Conservation (phyloP, 2,888 invertebrate genomes). For the Conus canariensis region DNA sequence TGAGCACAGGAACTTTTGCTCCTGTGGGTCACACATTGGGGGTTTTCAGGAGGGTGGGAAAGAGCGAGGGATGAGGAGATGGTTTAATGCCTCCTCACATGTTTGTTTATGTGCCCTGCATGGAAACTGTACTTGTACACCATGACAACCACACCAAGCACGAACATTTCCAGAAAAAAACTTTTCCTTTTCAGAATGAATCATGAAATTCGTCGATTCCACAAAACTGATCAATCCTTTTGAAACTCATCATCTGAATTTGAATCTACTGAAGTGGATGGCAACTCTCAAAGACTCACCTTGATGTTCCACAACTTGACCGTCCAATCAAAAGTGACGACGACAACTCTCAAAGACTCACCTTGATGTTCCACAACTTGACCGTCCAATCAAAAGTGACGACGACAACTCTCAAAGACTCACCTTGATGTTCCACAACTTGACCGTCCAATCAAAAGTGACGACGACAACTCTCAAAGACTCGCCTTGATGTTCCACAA, state of each 20-base stretch:
- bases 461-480: background rate
- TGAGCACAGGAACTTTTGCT: constrained; percentile 94
- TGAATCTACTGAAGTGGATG: background rate
- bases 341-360: constrained; percentile 42
- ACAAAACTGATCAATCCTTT: too few species aligned
- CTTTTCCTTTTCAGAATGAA: too few species aligned
- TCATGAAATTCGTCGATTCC: too few species aligned
- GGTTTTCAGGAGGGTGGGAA: constrained; percentile 29
- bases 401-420: background rate
- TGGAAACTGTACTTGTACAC: too few species aligned
- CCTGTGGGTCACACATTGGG: constrained; percentile 81
- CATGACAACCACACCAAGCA: too few species aligned
- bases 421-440: constrained; percentile 89
- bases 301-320: constrained; percentile 95
- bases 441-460: constrained; percentile 97
- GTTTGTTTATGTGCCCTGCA: too few species aligned
- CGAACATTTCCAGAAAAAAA: too few species aligned
- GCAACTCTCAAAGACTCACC: constrained; percentile 51
- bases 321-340: constrained; percentile 92
- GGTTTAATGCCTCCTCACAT: too few species aligned
- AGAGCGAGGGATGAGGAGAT: too few species aligned
- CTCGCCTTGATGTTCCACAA: constrained; percentile 87
- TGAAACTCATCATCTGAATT: too few species aligned
- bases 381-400: constrained; percentile 95
- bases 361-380: constrained; percentile 91